Evolutionary conservation across 2,888 invertebrate genomes (phyloP).

Genomic region (Pseudoips prasinana): DNA sequence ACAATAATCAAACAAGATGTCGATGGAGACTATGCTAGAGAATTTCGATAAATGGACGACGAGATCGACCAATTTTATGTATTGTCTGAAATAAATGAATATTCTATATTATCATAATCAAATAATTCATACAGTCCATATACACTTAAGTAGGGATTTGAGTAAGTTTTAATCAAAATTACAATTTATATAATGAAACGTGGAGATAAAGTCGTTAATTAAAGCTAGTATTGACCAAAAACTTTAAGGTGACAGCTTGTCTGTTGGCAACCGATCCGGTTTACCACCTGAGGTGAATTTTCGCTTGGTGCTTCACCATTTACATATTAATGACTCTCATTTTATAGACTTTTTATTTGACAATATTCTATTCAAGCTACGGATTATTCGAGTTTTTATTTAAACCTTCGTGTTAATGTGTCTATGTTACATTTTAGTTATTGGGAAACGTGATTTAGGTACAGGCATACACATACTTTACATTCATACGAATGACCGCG

Average conservation of each 20-base stretch:
- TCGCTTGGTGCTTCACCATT: conserved; percentile 51
- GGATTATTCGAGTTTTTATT: conserved; percentile 42
- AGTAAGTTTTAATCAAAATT: conserved; percentile 34
- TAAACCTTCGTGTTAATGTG: conserved; percentile 8
- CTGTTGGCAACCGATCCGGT: conserved; percentile 75
- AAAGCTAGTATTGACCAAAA: conserved; percentile 41
- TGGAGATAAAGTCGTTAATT: conserved; percentile 49
- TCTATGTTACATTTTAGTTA: conserved; percentile 3
- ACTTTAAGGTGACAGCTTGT: conserved; percentile 65
- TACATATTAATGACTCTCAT: conserved; percentile 69
- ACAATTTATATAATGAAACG: conserved; percentile 24
- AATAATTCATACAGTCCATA: no score
- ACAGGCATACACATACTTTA: no score
- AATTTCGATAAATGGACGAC: no score
- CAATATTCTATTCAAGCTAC: conserved; percentile 28
- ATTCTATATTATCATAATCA: no score
- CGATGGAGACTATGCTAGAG: no score
- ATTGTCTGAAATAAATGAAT: no score
- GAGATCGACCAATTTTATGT: no score
- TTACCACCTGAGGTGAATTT: conserved; percentile 73
- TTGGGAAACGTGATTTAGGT: neutral
- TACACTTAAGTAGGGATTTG: no score
- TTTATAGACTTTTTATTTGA: conserved; percentile 58
- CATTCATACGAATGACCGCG: no score
- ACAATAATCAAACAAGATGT: no score